Percentiles rank a stretch among this genome's conserved stretches.
Conservation (phyloP, 2,888 invertebrate species). For the Oxyteleia sp. region DNA sequence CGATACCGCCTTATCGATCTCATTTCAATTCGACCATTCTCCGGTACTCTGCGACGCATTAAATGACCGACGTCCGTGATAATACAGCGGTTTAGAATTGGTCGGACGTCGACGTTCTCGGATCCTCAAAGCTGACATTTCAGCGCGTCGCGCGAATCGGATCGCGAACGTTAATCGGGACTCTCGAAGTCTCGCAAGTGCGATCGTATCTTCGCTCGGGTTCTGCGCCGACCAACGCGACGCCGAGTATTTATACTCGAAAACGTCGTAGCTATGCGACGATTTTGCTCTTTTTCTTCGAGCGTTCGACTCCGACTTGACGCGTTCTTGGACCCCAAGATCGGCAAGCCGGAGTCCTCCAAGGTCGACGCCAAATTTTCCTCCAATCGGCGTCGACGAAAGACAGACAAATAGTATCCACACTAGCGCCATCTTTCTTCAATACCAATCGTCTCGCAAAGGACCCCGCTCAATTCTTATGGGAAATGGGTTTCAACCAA, state of each 20-base stretch:
- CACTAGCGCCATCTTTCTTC: background rate
- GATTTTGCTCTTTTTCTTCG: background rate
- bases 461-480: background rate
- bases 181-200: constrained; percentile 44
- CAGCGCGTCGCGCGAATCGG: constrained; percentile 46
- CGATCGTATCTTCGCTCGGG: constrained; percentile 46
- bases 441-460: no score
- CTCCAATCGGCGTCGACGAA: background rate
- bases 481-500: constrained; percentile 11
- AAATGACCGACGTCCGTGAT: constrained; percentile 11
- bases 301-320: background rate
- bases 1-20: constrained; percentile 13
- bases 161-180: constrained; percentile 51
- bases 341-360: background rate
- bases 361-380: background rate
- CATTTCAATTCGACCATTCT: background rate
- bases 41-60: constrained; percentile 7
- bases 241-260: constrained; percentile 14
- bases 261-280: constrained; percentile 10
- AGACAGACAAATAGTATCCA: background rate
- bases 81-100: constrained; percentile 33
- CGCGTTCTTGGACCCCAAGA: background rate
- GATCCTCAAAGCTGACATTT: constrained; percentile 56
- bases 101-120: constrained; percentile 43
- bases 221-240: constrained; percentile 29